Evolutionary conservation across 2,113 vertebrate genomes (phyloP), one percentile per base, ranked within the genome.

Genomic region (Amphilophus citrinellus): DNA sequence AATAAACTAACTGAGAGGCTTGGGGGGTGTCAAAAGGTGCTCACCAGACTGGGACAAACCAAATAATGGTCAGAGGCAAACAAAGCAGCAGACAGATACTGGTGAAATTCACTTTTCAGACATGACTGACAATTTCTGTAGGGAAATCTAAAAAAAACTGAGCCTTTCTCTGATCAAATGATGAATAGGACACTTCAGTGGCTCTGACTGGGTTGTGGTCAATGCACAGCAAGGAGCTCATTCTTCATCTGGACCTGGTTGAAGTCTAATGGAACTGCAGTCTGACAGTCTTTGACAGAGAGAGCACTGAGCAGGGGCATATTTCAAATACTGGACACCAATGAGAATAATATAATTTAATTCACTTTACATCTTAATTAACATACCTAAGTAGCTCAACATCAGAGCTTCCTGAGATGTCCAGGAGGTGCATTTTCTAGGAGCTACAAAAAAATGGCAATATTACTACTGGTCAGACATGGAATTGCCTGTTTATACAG

Each of bases 221-320:
- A 87, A 63, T 37, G 57, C 77, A 82, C 81, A 80, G 85, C 77
- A 82, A 68, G 86, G 62, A 59, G 73, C 87, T 88, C 79, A 85
- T 91, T 91, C 78, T 80, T 90, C 82, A 89, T 90, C 63, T 71
- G 59, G 79, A 77, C 71, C 71, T 79, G 71, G 82, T 77, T 89
- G 71, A 77, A 91, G 68, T 82, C 66, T 85, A 88, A 92, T 88
- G 83, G 78, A 86, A 89, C 47, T 65, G 71, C 42, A 60, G 77
- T 11, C 66, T 80, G 79, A 83, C 81, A 57, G 78, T 66, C 63
- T 90, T 60, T 83, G 89, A 90, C 86, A 76, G 81, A 78, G 71
- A 15, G 78, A 83, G 65, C 30, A 42, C 37, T 32, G 84, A 30
- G 24, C 9, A 10, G 39, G 71, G 61, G 14, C 84, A 86, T 86